A percentile compares a stretch with the other conserved stretches of the same genome.
Evolutionary conservation across 2,797 vertebrate species (phyloP).

Genomic region (Phoeniculus purpureus): DNA sequence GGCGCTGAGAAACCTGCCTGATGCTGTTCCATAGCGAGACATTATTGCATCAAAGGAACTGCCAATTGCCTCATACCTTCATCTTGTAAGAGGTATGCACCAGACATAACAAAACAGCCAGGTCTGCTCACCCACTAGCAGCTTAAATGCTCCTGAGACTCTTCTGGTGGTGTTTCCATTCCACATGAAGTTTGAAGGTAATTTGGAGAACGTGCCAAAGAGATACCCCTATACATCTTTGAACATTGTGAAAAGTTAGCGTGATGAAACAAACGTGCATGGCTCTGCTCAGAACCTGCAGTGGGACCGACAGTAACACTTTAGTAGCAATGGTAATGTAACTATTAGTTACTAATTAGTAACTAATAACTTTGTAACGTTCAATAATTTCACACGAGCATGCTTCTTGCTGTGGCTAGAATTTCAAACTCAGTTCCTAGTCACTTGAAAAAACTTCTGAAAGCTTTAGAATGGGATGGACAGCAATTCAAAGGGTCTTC

Average conservation of each 20-base stretch:
- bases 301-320: background rate
- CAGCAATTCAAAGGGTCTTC: background rate
- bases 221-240: background rate
- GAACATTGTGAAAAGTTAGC: background rate
- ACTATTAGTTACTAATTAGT: no score
- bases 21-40: background rate
- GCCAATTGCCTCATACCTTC: background rate
- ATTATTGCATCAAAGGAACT: constrained; percentile 3
- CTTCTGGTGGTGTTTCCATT: background rate
- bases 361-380: background rate
- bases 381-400: background rate
- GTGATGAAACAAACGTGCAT: background rate
- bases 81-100: background rate
- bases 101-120: background rate
- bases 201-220: background rate
- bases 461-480: background rate
- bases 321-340: background rate
- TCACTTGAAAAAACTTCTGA: background rate
- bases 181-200: background rate
- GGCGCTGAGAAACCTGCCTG: background rate
- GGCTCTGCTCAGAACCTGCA: background rate
- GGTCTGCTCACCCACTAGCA: background rate
- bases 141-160: background rate
- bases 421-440: background rate
- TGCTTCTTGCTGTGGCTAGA: background rate